Evolutionary conservation across 2,797 vertebrate genomes (phyloP), one percentile per base, ranked within the genome.

Genomic region (Siniperca obscura): DNA sequence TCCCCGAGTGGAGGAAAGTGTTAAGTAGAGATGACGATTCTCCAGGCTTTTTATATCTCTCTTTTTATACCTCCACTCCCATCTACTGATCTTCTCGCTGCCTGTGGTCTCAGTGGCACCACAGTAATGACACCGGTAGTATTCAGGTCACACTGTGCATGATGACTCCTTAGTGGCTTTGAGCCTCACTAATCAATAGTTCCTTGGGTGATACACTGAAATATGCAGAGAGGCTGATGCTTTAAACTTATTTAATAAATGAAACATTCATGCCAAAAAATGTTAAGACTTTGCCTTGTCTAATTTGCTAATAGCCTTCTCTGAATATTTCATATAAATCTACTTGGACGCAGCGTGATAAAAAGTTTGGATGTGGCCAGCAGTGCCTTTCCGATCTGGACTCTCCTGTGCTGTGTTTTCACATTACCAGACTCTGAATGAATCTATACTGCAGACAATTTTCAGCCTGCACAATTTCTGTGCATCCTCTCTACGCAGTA

Each of bases 261-360:
- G 78, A 90, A 87, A 90, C 48, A 1, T 57, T 74, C 34, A 69
- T 79, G 91, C 92, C 91, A 91, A 88, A 86, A 88, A 86, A 3
- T 17, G 64, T 78, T 53, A 86, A 80, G 81, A 76, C 81, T 76
- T 70, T 75, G 84, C 76, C 81, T 71, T n/a, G 36, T 88, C 81
- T 91, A 91, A 93, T 92, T 93, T 92, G 85, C 89, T 93, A 92
- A 94, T 90, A 89, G 91, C 69, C 42, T 56, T 82, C 69, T 48
- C 81, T 91, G 88, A 90, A 91, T 91, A 90, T 90, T 91, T 91
- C 78, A 90, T 89, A 90, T 89, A 89, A 91, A 91, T 91, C 83
- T 81, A 74, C 76, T 89, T 70, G 84, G 81, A 85, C 78, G 21
- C 48, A 22, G 27, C n/a, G 74, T 76, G 71, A 86, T 89, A 74